Percentiles rank a stretch among this genome's conserved stretches.
phyloP scores from a whole-genome alignment of 37 sponge, comb jelly and placozoan species.

The Geodia barretti region DNA sequence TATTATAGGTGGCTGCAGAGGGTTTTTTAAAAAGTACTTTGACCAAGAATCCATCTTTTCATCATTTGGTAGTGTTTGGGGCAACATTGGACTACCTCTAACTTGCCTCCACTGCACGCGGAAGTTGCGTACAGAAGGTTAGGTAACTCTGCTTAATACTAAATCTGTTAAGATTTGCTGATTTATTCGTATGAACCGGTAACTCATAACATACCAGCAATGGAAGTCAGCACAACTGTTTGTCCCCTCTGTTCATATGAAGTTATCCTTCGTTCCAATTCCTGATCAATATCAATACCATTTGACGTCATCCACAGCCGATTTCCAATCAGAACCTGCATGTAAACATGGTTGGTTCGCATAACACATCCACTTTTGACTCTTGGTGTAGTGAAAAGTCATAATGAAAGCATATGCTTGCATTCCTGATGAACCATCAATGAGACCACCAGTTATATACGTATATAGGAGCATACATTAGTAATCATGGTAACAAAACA shows the following conservation, averaged over 20 bases:
- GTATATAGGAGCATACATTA: too few species aligned
- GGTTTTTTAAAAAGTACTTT: too few species aligned
- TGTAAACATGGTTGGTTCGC: neutral
- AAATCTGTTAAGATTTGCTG: too few species aligned
- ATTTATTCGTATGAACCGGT: too few species aligned
- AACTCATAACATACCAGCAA: slow-evolving; percentile 77
- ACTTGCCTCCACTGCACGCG: too few species aligned
- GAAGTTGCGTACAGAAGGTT: too few species aligned
- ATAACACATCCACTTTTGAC: neutral
- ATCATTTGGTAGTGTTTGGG: too few species aligned
- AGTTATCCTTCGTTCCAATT: slow-evolving; percentile 33
- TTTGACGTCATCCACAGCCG: slow-evolving; percentile 59
- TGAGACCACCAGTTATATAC: neutral
- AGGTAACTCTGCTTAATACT: too few species aligned
- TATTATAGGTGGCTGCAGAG: too few species aligned
- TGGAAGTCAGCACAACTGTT: slow-evolving; percentile 69
- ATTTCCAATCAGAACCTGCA: slow-evolving; percentile 74
- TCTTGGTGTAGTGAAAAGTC: neutral
- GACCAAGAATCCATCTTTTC: too few species aligned
- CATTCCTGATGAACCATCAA: neutral
- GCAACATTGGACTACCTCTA: too few species aligned
- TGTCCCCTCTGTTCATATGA: slow-evolving; percentile 54
- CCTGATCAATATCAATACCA: slow-evolving; percentile 13
- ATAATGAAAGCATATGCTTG: neutral
- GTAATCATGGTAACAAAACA: too few species aligned